A percentile compares a stretch with the other conserved stretches of the same genome.
Evolutionary conservation across 2,113 vertebrate genomes (phyloP).

Genomic region (Lontra canadensis): DNA sequence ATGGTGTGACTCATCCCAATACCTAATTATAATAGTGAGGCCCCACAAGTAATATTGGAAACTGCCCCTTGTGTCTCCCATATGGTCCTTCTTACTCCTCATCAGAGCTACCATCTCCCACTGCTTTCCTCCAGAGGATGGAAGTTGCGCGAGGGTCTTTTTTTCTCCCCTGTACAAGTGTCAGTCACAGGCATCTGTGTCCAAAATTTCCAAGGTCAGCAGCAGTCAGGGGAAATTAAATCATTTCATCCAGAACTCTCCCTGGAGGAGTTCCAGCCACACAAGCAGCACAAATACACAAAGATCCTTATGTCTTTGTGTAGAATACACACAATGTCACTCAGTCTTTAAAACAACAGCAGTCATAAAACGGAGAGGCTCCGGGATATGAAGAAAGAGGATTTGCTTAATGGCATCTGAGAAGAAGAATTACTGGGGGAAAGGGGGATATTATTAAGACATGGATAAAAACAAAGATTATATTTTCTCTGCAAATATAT

Average conservation of each 20-base stretch:
- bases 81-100: background rate
- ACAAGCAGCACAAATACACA: slow-evolving; percentile 60
- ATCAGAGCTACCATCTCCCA: background rate
- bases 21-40: background rate
- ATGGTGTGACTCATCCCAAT: background rate
- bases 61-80: background rate
- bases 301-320: slow-evolving; percentile 74
- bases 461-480: slow-evolving; percentile 11
- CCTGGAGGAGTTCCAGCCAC: slow-evolving; percentile 84
- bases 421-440: background rate
- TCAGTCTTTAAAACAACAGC: slow-evolving; percentile 51
- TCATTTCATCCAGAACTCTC: slow-evolving; percentile 85
- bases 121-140: background rate
- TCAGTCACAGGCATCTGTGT: slow-evolving; percentile 58
- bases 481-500: slow-evolving; percentile 17
- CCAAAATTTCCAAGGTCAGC: slow-evolving; percentile 90
- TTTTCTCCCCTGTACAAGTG: background rate
- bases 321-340: slow-evolving; percentile 69
- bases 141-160: background rate
- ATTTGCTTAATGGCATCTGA: slow-evolving; percentile 22
- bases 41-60: background rate
- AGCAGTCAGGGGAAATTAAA: slow-evolving; percentile 90
- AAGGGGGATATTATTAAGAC: background rate
- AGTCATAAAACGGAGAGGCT: background rate
- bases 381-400: background rate